phyloP scores from a whole-genome alignment of 2,888 invertebrate species.

The Uropetala carovei region DNA sequence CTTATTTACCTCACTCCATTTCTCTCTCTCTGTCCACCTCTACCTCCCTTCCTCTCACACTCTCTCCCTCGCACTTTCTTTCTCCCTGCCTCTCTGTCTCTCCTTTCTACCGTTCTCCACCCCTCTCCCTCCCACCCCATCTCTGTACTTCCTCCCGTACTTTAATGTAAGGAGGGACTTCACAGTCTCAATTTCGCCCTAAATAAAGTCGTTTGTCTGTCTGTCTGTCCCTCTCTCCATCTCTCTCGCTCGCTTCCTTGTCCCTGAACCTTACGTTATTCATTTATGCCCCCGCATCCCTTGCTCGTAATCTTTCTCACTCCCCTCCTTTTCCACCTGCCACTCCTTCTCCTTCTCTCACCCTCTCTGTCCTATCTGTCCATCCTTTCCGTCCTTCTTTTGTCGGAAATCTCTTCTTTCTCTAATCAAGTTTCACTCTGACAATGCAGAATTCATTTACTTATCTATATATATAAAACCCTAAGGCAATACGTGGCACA shows the following conservation, averaged over 20 bases:
- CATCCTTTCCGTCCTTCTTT: background rate
- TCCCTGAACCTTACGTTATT: background rate
- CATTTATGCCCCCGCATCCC: background rate
- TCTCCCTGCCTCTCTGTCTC: background rate
- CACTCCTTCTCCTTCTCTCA: background rate
- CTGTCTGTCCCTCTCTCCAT: background rate
- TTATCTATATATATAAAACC: too few species aligned
- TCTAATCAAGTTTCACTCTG: background rate
- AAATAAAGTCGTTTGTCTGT: too few species aligned
- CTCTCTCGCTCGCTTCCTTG: background rate
- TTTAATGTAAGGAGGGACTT: too few species aligned
- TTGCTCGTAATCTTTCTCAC: background rate
- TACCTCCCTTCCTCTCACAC: background rate
- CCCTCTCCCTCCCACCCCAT: too few species aligned
- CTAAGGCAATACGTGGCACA: too few species aligned
- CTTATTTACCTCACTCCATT: too few species aligned
- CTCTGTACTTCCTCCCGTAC: background rate
- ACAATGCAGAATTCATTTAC: background rate
- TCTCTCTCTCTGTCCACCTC: too few species aligned
- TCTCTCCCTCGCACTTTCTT: background rate
- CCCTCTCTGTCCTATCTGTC: too few species aligned
- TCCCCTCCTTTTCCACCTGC: background rate
- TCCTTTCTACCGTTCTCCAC: background rate
- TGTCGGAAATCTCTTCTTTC: background rate
- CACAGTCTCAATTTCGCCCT: too few species aligned